These are phyloP conservation scores for Aplysia californica DNA, from an alignment of 1,140 invertebrate species.

Conservation along the genomic window DNA sequence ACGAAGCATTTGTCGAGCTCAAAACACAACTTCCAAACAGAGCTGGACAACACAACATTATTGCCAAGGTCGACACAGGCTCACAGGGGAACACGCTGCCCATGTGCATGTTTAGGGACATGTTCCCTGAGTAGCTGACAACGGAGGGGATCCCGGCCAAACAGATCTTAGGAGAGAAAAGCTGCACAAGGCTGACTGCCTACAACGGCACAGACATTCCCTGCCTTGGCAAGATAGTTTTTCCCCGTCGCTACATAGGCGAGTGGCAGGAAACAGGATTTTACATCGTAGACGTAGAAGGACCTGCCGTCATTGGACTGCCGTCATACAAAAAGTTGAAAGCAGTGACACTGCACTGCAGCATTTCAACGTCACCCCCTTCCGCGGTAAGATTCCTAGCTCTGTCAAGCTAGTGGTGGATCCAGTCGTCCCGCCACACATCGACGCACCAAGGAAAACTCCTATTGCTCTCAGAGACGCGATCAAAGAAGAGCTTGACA, in stretches of 20 bases:
- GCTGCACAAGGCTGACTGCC: neutral
- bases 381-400: conserved; percentile 12
- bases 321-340: neutral
- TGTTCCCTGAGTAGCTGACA: neutral
- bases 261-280: conserved; percentile 10
- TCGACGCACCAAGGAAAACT: conserved; percentile 39
- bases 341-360: conserved; percentile 4
- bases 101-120: neutral
- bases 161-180: too few species aligned
- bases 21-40: neutral
- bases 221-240: too few species aligned
- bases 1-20: too few species aligned
- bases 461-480: conserved; percentile 38
- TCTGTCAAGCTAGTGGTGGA: conserved; percentile 38
- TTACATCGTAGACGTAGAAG: conserved; percentile 5
- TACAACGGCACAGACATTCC: too few species aligned
- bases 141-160: too few species aligned
- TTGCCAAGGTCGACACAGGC: conserved; percentile 14
- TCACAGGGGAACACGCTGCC: neutral
- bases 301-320: conserved; percentile 5
- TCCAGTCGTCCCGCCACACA: conserved; percentile 21
- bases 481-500: conserved; percentile 20
- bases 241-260: neutral
- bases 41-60: neutral
- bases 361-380: too few species aligned